Evolutionary conservation across 2,797 vertebrate genomes (phyloP).

Genomic region (Peromyscus melanophrys): DNA sequence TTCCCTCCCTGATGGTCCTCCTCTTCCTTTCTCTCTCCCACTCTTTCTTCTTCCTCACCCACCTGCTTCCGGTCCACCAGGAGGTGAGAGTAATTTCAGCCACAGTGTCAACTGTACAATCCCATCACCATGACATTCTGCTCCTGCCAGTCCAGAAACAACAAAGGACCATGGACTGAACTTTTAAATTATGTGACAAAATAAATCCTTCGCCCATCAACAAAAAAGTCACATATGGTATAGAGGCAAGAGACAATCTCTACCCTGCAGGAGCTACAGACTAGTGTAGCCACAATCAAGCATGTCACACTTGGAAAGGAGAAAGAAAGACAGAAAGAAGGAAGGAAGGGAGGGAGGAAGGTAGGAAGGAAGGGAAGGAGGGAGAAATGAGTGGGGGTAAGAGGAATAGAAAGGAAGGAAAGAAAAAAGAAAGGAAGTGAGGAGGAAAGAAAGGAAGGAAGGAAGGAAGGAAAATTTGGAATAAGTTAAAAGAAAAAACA

Average conservation of each 20-base stretch:
- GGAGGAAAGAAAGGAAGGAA: not conserved
- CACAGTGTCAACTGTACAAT: not conserved
- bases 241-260: not conserved
- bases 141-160: not conserved
- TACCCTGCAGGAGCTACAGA: not conserved
- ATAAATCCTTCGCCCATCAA: not conserved
- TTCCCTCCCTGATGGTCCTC: not conserved
- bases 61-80: not conserved
- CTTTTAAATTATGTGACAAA: not conserved
- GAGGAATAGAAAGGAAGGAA: fast-evolving
- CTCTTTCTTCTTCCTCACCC: too few species aligned
- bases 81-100: not conserved
- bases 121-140: not conserved
- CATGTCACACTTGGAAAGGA: not conserved
- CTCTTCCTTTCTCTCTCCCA: too few species aligned
- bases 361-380: too few species aligned
- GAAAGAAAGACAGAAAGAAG: not conserved
- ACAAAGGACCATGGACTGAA: not conserved
- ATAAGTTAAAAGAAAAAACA: not conserved
- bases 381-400: not conserved
- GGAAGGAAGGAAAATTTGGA: not conserved
- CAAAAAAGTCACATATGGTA: not conserved
- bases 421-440: too few species aligned
- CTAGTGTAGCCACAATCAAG: not conserved
- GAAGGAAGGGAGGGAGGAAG: fast-evolving